Base-by-base conservation (phyloP, 2,888 invertebrate genomes). In the Sceliomorpha sp. region DNA sequence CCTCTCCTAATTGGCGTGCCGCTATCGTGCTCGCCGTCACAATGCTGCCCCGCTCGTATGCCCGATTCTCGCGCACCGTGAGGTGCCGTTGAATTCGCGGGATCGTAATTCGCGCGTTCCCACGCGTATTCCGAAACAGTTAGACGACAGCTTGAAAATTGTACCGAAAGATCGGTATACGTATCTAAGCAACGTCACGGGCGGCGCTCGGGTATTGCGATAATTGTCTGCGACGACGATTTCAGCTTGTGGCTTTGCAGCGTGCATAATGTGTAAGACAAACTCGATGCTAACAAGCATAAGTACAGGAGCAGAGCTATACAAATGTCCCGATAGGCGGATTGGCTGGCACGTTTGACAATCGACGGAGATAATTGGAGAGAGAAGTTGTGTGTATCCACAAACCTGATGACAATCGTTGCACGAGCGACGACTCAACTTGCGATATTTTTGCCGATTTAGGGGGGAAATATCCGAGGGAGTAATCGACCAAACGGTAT, bases 301-400 rank as follows among this genome's bases (percentile, higher is more conserved):
- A 63, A 63, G 48, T 29, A 36, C 47, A n/a, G 34, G 34, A 26
- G 32, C 40, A 48, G n/a, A 40, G 55, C n/a, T n/a, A n/a, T n/a
- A n/a, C n/a, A 48, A 55, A 47, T 20, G 55, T 55, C 44, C 47
- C 31, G 32, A 55, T 42, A 34, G 40, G 27, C 53, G 55, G 42
- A 55, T 63, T 48, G 27, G 42, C 48, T 20, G 15, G 37, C 29
- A 17, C 36, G 48, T 36, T 47, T 47, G 62, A 55, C 47, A 63
- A 55, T 55, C 48, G 45, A 47, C 32, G 42, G 48, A 42, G 47
- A 63, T 63, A 63, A 63, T 63, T 63, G 53, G 51, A 45, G 36
- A 34, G 14, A 36, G 42, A 60, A 50, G 59, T 60, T 60, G 40
- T 10, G n/a, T 42, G 26, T 32, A n/a, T n/a, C n/a, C n/a, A n/a